phyloP scores from a whole-genome alignment of 2,797 vertebrate species.

The Echeneis naucrates region DNA sequence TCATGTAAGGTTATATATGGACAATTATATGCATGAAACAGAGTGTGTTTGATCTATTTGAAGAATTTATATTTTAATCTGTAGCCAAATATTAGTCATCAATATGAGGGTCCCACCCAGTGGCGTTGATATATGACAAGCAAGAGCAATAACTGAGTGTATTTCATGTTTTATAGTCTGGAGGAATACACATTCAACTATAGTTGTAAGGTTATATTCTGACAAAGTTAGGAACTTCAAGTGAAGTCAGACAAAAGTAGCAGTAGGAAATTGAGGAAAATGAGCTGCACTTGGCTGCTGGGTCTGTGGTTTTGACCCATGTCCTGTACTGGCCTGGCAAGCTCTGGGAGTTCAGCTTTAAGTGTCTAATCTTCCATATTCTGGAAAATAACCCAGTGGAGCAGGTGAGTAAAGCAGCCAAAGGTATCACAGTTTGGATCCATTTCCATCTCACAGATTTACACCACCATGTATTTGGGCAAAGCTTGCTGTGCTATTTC shows the following conservation, averaged over 20 bases:
- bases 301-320: slow-evolving; percentile 54
- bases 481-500: slow-evolving; percentile 6
- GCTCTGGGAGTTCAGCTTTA: slow-evolving; percentile 49
- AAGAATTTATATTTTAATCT: slow-evolving; percentile 47
- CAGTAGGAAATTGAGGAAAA: slow-evolving; percentile 53
- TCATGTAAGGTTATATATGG: slow-evolving; percentile 46
- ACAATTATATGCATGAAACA: slow-evolving; percentile 44
- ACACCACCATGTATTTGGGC: slow-evolving; percentile 39
- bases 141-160: slow-evolving; percentile 49
- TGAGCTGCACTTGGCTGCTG: slow-evolving; percentile 47
- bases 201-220: slow-evolving; percentile 36
- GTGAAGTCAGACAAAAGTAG: slow-evolving; percentile 43
- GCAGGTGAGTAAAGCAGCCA: slow-evolving; percentile 61
- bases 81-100: slow-evolving; percentile 48
- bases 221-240: slow-evolving; percentile 31
- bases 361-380: slow-evolving; percentile 58
- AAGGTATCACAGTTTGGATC: slow-evolving; percentile 59
- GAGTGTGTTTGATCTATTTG: slow-evolving; percentile 47
- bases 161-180: slow-evolving; percentile 50
- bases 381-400: slow-evolving; percentile 57
- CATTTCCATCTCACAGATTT: slow-evolving; percentile 67
- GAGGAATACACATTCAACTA: slow-evolving; percentile 49
- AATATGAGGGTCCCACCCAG: slow-evolving; percentile 45
- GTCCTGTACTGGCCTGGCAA: slow-evolving; percentile 45
- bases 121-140: slow-evolving; percentile 43